Base-by-base conservation (phyloP, 2,797 vertebrate species). In the Sebastes nivosus region DNA sequence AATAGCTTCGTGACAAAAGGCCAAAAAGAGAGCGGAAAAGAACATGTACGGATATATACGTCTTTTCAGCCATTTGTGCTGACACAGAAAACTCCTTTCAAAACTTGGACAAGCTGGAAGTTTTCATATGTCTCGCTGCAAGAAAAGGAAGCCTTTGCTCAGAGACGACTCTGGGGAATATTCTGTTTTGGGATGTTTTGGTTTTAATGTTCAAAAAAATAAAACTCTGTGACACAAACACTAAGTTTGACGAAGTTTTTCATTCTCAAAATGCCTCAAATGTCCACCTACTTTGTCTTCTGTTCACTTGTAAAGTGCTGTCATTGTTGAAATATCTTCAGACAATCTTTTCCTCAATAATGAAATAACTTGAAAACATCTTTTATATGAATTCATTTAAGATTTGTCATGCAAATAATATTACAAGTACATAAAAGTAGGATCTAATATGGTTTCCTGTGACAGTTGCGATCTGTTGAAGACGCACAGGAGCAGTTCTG, bases 11-110 rank as follows among this genome's bases (percentile, higher is more conserved):
- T 52, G 72, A 83, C 34, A 30, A 58, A 75, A 75, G 74, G 71
- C 60, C 69, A 30, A 63, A 63, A 77, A 72, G 46, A 82, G 63
- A 55, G 18, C 5, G 13, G 2, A 84, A 38, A 63, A 63, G 8
- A 72, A 67, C 64, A 67, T 38, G 65, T 32, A 38, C 3, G 7
- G 57, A 54, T 16, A 46, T 42, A 16, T 42, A 42, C 42, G 27
- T 27, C 50, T 72, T 34, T 80, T 72, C 54, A 71, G 69, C 22
- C 5, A 5, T 72, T 76, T 66, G 36, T 79, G 77, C 72, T 73
- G 69, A 89, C 60, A 82, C 32, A 85, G 63, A 29, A 34, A 72
- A 78, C 13, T 42, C 12, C 42, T 7, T 64, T 79, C 25, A 11
- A 75, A 74, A 52, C 46, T 73, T 54, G 61, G 52, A 68, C 55